Conservation (phyloP, 2,113 vertebrate species). For the Diphyllodes magnificus region DNA sequence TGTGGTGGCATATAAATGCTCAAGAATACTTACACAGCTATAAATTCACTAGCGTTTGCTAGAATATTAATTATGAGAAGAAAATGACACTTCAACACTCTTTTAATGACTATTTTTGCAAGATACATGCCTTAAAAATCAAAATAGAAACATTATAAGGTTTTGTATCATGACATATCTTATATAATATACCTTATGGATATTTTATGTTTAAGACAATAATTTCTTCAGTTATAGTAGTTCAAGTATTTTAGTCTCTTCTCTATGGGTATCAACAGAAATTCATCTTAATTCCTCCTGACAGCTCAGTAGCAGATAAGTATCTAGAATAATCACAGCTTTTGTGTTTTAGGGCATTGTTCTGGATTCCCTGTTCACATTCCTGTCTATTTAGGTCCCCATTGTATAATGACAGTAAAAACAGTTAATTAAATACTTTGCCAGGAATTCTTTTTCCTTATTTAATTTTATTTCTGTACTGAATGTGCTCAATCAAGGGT, state of each 20-base stretch:
- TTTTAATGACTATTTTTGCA: background rate
- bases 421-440: background rate
- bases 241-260: background rate
- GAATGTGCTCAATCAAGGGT: slow-evolving; percentile 10
- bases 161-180: background rate
- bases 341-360: background rate
- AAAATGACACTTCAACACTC: background rate
- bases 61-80: background rate
- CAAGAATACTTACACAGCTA: background rate
- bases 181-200: background rate
- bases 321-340: background rate
- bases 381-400: background rate
- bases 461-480: background rate
- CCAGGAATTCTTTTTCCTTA: background rate
- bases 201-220: background rate
- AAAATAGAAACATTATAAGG: background rate
- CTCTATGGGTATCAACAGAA: background rate
- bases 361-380: background rate
- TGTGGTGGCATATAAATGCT: background rate
- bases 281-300: background rate
- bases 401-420: background rate
- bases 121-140: background rate
- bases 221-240: background rate
- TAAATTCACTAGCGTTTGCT: background rate
- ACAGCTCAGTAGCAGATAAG: background rate